Evolutionary conservation across 2,113 vertebrate species (phyloP), one percentile per base, ranked within the genome.

Genomic region (Stomatorhinus ivindoensis): DNA sequence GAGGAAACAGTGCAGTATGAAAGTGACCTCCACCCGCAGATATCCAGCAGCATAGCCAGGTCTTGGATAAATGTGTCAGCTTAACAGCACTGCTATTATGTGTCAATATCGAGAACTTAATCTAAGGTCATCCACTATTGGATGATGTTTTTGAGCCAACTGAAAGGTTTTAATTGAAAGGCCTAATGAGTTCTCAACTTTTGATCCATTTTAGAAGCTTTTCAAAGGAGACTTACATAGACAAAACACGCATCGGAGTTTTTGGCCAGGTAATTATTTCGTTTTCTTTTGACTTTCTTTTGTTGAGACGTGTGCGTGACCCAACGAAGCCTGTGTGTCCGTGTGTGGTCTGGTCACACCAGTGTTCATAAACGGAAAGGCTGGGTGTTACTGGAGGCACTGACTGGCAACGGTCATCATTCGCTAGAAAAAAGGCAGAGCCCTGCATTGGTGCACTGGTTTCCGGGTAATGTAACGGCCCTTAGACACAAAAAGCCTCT

Each of bases 191-290:
- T 3, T 17, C 4, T 80, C 4, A 42, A 42, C 39, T 80, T 80
- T 80, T 80, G 73, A 44, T 21, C 42, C 91, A 2, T 93, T 92
- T 61, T 92, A 99, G 98, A 91, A 91, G 91, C 3, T 95, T 99
- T 93, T 94, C 98, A 53, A 96, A 96, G 91, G 95, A 98, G 88
- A 80, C 94, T 3, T 99, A 96, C 92, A 94, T 99, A 1, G 98
- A 99, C 82, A 97, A 94, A 90, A 94, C 92, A 0, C 95, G 98
- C 3, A 97, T 99, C 0, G 98, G 97, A 6, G 98, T 98, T 82
- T 98, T 97, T 82, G 98, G 98, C 92, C 96, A 97, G 97, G 98
- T 99, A 94, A 95, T 91, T 8, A 61, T 65, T 90, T 51, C 3
- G 51, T 24, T 11, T n/a, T 39, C 51, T 61, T n/a, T 39, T 47